These are phyloP conservation scores for Peromyscus maniculatus DNA, from an alignment of 2,113 vertebrate species.

Conservation along the genomic window DNA sequence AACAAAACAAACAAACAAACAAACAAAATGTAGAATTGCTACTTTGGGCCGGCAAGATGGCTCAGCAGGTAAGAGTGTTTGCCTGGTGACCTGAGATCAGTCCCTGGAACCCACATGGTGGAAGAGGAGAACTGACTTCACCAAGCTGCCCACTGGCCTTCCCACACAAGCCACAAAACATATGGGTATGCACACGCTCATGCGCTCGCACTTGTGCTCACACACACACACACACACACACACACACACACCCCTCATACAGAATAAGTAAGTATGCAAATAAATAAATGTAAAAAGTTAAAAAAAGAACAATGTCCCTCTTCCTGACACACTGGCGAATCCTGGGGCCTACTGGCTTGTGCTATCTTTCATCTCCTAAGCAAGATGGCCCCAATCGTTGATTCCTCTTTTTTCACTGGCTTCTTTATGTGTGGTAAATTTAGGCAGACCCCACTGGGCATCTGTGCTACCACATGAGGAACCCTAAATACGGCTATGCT, in stretches of 20 bases:
- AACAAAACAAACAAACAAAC: no score
- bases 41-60: background rate
- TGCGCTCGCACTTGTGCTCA: no score
- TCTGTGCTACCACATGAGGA: background rate
- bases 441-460: background rate
- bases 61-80: background rate
- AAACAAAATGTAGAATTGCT: no score
- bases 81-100: background rate
- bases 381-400: fast-evolving
- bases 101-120: background rate
- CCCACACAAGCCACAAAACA: background rate
- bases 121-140: background rate
- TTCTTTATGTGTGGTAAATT: background rate
- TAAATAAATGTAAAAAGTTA: background rate
- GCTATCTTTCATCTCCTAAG: background rate
- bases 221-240: background rate
- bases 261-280: background rate
- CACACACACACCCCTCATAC: background rate
- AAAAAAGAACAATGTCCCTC: background rate
- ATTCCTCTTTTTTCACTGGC: background rate
- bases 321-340: background rate
- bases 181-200: background rate
- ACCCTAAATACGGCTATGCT: background rate
- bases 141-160: background rate
- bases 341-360: background rate